Evolutionary conservation across 2,113 vertebrate species (phyloP).

Genomic region (Emydura subglobosa): DNA sequence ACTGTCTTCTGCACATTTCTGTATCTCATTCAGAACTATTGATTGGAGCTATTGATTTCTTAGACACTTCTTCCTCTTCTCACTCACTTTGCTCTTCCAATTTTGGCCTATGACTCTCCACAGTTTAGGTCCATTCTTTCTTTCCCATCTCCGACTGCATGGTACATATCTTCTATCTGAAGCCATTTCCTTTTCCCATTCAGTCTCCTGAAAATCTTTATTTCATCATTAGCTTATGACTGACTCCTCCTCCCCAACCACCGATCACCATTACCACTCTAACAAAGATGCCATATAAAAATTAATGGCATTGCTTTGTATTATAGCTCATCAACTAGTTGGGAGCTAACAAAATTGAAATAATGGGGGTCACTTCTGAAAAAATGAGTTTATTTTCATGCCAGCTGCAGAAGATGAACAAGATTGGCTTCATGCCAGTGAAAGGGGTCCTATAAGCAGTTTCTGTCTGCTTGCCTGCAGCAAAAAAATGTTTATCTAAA

Average conservation of each 20-base stretch:
- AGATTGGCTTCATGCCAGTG: slow-evolving; percentile 76
- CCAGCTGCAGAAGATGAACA: slow-evolving; percentile 82
- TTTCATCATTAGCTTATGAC: slow-evolving; percentile 53
- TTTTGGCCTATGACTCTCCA: not conserved
- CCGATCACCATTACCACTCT: slow-evolving; percentile 64
- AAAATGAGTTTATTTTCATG: slow-evolving; percentile 83
- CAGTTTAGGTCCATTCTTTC: not conserved
- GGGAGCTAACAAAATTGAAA: slow-evolving; percentile 80
- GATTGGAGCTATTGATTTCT: not conserved
- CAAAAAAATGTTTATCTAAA: slow-evolving; percentile 52
- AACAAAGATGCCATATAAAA: slow-evolving; percentile 69
- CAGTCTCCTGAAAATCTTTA: slow-evolving; percentile 48
- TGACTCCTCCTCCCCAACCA: slow-evolving; percentile 62
- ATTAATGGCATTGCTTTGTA: slow-evolving; percentile 79
- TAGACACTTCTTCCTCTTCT: not conserved
- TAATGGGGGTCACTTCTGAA: slow-evolving; percentile 83
- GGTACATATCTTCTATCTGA: not conserved
- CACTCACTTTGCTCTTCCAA: not conserved
- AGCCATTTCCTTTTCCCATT: slow-evolving; percentile 7
- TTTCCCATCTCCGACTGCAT: not conserved
- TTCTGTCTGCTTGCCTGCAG: slow-evolving; percentile 57
- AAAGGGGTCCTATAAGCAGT: slow-evolving; percentile 59
- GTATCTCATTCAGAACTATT: not conserved
- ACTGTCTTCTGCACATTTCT: not conserved
- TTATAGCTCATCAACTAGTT: slow-evolving; percentile 78